Evolutionary conservation across 2,888 invertebrate species (phyloP), one percentile per base, ranked within the genome.

Genomic region (Melanophora roralis): DNA sequence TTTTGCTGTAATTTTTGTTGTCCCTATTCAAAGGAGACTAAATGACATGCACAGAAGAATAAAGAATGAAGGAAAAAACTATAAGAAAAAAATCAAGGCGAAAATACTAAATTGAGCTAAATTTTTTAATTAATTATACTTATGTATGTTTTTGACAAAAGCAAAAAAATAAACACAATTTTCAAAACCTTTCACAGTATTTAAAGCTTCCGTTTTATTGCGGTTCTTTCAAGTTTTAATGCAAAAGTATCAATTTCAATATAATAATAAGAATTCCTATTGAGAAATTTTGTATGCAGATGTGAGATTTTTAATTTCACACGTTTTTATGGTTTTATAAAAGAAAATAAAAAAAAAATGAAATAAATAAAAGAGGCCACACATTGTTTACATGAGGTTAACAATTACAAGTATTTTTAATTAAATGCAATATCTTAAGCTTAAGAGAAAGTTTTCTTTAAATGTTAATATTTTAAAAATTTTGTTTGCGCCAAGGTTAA

Each of bases 311-410:
- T 43, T 9, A 59, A 53, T 47, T 38, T 71, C 75, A 64, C 80
- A 80, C 78, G 62, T 78, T 78, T 78, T 78, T 78, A 78, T 51
- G 73, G 78, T 53, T 78, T 68, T 68, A 19, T 60, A 16, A 9
- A 19, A 12, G 21, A 14, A 47, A 47, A 21, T 19, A 11, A 47
- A 8, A 47, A 47, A 7, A 12, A 47, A 47, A 21, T 2, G 12
- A 47, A 47, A 9, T 7, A 21, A 36, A 6, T 36, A 6, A 3
- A 36, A 36, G 5, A 36, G 2, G 36, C 36, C 11, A 9, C 11
- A 36, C 5, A 36, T 11, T 36, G 11, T 36, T 36, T 36, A 36
- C 36, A 3, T 11, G 2, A 36, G 8, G 36, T 36, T 9, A 36
- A 36, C 36, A 36, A 6, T 36, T 36, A 2, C 8, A 36, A 34